A percentile compares a stretch with the other conserved stretches of the same genome.
phyloP scores from a whole-genome alignment of 2,888 invertebrate species.

The Metallyticus violacea region DNA sequence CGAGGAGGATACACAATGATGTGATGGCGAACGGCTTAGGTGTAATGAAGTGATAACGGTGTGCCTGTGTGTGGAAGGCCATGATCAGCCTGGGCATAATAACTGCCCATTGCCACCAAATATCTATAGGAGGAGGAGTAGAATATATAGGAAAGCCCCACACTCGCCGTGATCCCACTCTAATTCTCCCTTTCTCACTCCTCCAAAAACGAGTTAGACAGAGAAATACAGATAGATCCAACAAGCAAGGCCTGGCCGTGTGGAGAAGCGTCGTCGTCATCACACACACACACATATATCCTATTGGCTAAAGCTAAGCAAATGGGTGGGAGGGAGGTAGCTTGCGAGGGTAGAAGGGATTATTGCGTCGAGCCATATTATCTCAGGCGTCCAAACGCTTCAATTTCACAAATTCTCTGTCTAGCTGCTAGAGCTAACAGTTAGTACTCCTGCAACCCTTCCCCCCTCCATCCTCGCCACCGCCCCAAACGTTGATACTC shows the following conservation, averaged over 20 bases:
- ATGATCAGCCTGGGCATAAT: slow-evolving; percentile 10
- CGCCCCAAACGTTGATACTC: not conserved
- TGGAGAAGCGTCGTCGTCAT: slow-evolving; percentile 1
- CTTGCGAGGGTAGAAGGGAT: slow-evolving; percentile 25
- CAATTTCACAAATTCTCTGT: slow-evolving; percentile 21
- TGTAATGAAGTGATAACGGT: slow-evolving; percentile 19
- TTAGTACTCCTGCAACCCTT: not conserved
- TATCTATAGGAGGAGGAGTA: not conserved
- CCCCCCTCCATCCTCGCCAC: not conserved
- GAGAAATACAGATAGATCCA: not conserved
- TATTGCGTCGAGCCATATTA: slow-evolving; percentile 30
- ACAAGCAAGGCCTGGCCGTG: not conserved
- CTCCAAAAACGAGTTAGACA: not conserved
- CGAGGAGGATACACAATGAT: not conserved
- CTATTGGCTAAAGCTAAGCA: slow-evolving; percentile 32
- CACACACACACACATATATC: slow-evolving; percentile 14
- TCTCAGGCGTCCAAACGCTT: slow-evolving; percentile 32
- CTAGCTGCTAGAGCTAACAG: slow-evolving; percentile 12
- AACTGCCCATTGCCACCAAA: slow-evolving; percentile 15
- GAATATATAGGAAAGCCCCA: not conserved
- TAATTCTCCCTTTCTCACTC: not conserved
- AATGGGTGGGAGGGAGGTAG: slow-evolving; percentile 18
- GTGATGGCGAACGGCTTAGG: slow-evolving; percentile 8
- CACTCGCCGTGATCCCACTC: not conserved
- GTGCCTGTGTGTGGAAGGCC: not conserved